Base-by-base conservation (phyloP, 2,113 vertebrate species). In the Monopterus albus region DNA sequence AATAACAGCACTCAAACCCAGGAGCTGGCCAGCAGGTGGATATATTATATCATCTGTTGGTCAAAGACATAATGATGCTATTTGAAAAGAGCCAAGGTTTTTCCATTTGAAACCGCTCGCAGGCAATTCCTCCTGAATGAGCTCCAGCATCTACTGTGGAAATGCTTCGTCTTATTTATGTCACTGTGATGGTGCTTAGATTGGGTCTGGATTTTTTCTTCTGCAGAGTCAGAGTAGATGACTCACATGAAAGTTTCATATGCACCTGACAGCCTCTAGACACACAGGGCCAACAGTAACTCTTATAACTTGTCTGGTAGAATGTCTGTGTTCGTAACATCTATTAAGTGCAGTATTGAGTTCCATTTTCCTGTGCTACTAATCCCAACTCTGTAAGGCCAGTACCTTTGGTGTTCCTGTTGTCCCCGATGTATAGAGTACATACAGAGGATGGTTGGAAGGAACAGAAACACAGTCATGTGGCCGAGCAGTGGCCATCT, bases 361-460 rank as follows among this genome's bases (percentile, higher is more conserved):
- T 45, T 33, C 0, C 13, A 13, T 3, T n/a, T 39, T 23, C 12
- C 18, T 8, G 10, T 18, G 5, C 33, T 42, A 13, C 40, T 25
- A 21, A 42, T 15, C 11, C 2, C 12, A 11, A 1, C 28, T 29
- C 23, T 23, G 45, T 11, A 0, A 12, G 8, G 29, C 14, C 23
- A 3, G 55, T 91, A 98, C 97, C 96, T 99, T 99, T 7, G 97
- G 98, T 0, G 94, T 84, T 3, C 98, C 98, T 0, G 96, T 99
- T 58, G 97, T 99, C 53, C 96, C 97, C 5, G 98, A 99, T 3
- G 97, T 99, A 77, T 99, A 98, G 14, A 99, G 95, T 86, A 99
- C 93, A 40, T 99, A 99, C 31, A 99, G 91, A 0, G 96, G 98
- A 59, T 99, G 96, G 62, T 94, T 91, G 14, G 96, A 95, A 40